These are phyloP conservation scores for Hiodon alosoides DNA, from an alignment of 2,113 vertebrate species.

Conservation along the genomic window DNA sequence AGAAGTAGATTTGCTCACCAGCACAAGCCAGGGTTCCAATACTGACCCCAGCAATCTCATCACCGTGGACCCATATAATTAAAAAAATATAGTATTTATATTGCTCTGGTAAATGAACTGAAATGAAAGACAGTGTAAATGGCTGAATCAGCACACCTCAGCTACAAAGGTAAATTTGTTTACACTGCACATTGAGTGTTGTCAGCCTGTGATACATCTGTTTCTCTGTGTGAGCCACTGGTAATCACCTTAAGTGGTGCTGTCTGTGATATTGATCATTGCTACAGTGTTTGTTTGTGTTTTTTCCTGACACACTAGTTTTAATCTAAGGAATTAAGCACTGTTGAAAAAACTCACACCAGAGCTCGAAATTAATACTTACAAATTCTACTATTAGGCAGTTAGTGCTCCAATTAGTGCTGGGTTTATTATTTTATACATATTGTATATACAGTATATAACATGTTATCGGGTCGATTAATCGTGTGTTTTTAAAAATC, in stretches of 20 bases:
- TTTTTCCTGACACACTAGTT: constrained; percentile 15
- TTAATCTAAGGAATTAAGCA: constrained; percentile 15
- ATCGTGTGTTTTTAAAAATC: background rate
- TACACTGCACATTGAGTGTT: background rate
- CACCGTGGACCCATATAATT: background rate
- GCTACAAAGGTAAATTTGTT: background rate
- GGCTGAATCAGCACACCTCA: background rate
- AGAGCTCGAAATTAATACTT: constrained; percentile 11
- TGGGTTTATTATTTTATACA: no score
- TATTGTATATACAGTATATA: no score
- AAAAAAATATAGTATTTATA: no score
- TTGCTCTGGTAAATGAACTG: background rate
- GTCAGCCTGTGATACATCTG: constrained; percentile 4
- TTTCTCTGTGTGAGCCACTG: constrained; percentile 15
- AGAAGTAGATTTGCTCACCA: no score
- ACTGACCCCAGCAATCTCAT: no score
- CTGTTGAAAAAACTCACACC: constrained; percentile 2
- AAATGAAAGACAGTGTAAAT: background rate
- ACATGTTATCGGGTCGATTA: no score
- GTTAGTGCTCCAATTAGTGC: no score
- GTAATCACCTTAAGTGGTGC: constrained; percentile 20
- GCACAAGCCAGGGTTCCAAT: no score
- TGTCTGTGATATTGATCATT: constrained; percentile 16
- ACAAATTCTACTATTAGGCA: background rate
- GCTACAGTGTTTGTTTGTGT: constrained; percentile 13